These are phyloP conservation scores for Dichetophora obliterata DNA, from an alignment of 2,888 invertebrate genomes.

Conservation along the genomic window DNA sequence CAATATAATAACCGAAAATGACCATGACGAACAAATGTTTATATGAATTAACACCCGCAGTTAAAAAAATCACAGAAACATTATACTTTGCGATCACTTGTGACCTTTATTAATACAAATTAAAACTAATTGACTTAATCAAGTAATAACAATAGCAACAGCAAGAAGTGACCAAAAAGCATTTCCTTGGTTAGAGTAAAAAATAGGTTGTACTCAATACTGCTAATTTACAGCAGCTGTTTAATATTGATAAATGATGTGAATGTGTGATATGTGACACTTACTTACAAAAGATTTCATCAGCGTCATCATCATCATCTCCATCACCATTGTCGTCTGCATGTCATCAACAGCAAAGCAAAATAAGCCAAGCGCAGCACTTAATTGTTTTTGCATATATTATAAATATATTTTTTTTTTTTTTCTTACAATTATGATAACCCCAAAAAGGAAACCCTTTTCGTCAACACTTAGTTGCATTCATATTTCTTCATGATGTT, in stretches of 20 bases:
- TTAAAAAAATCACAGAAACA: neutral
- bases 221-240: constrained; percentile 20
- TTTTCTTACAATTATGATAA: neutral
- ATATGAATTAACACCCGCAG: neutral
- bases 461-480: neutral
- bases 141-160: neutral
- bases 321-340: neutral
- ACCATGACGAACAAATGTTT: too few relatives aligned
- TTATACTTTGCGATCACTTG: neutral
- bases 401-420: constrained; percentile 1
- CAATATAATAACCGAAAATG: neutral
- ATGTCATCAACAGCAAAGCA: constrained; percentile 17
- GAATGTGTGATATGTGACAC: constrained; percentile 41
- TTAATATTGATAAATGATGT: constrained; percentile 48
- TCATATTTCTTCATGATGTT: neutral
- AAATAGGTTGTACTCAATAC: neutral
- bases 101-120: constrained; percentile 33
- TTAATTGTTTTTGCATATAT: constrained; percentile 34
- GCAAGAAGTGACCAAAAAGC: neutral
- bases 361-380: constrained; percentile 6
- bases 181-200: neutral
- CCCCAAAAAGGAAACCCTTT: neutral
- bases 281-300: constrained; percentile 16
- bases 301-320: constrained; percentile 1
- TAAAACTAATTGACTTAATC: constrained; percentile 25